These are phyloP conservation scores for Diachasma alloeum DNA, from an alignment of 1,140 invertebrate species.

Conservation along the genomic window DNA sequence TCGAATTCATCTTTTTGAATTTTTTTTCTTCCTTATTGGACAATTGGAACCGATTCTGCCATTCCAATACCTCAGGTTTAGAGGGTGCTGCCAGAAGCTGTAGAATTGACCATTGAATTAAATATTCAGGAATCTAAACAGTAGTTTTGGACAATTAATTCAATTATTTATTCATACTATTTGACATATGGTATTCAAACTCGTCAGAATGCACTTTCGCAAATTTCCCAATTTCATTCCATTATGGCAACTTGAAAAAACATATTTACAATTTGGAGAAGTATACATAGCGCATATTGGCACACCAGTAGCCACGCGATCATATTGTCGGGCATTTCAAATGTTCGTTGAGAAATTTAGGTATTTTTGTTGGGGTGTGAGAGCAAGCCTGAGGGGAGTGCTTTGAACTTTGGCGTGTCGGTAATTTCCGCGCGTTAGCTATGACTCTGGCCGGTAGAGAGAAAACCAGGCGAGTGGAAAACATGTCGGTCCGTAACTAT, in stretches of 20 bases:
- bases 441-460: not conserved
- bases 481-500: conserved; percentile 23
- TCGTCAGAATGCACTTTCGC: not conserved
- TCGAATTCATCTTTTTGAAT: not conserved
- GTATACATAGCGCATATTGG: not conserved
- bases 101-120: too few relatives aligned
- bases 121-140: too few relatives aligned
- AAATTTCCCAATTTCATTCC: not conserved
- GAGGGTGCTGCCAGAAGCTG: too few relatives aligned
- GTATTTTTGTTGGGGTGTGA: conserved; percentile 45
- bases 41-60: too few relatives aligned
- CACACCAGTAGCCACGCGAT: not conserved
- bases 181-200: not conserved
- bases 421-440: conserved; percentile 50
- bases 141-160: not conserved
- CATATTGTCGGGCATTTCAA: not conserved
- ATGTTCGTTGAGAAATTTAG: conserved; percentile 39
- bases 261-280: not conserved
- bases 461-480: conserved; percentile 18
- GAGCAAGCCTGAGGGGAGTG: conserved; percentile 38
- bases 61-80: too few relatives aligned
- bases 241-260: not conserved
- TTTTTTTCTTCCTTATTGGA: too few relatives aligned
- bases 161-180: not conserved
- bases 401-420: conserved; percentile 53